Conservation (phyloP, 2,797 vertebrate species). For the Threskiornis aethiopicus region DNA sequence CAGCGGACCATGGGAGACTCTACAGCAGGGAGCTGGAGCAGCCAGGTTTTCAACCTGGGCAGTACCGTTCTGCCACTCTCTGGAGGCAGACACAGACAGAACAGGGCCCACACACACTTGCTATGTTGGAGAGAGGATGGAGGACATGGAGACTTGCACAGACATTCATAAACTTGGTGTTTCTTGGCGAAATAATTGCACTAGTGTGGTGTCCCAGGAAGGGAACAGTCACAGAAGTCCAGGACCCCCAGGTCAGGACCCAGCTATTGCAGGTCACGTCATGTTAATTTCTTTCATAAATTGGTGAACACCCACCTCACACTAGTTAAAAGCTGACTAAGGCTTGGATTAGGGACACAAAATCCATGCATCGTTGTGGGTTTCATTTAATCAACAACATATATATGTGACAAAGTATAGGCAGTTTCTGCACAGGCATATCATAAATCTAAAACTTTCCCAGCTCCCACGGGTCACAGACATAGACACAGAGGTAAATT, state of each 20-base stretch:
- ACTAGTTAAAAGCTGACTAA: background rate
- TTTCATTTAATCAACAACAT: background rate
- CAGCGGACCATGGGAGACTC: background rate
- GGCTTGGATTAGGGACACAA: background rate
- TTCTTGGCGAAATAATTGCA: background rate
- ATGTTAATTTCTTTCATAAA: background rate
- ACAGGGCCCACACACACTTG: background rate
- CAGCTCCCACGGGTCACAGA: background rate
- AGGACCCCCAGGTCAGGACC: background rate
- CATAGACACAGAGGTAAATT: background rate
- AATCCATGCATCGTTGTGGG: background rate
- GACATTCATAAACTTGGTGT: background rate
- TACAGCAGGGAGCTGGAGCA: background rate
- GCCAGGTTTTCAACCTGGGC: background rate
- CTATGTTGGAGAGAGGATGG: too few relatives aligned
- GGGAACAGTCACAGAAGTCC: background rate
- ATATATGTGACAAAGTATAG: background rate
- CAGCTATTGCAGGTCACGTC: background rate
- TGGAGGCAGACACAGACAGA: background rate
- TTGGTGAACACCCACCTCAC: background rate
- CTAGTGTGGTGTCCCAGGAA: background rate
- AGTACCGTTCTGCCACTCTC: background rate
- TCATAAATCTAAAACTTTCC: background rate
- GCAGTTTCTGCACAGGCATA: background rate
- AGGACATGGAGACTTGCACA: too few relatives aligned